phyloP scores from a whole-genome alignment of 2,113 vertebrate species.

The Cottus gobio region DNA sequence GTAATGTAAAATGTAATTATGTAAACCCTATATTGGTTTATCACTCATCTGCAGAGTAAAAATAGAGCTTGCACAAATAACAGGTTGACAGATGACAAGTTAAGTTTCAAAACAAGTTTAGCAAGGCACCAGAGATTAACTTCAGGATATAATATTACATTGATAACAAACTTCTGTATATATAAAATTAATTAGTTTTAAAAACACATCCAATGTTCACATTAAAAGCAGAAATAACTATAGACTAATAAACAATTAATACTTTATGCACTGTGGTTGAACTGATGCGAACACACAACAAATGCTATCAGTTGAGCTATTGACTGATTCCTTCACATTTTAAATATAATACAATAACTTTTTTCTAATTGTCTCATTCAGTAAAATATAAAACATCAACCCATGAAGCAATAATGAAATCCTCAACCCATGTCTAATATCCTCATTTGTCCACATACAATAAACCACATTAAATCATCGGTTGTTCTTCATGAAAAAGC shows the following conservation, averaged over 20 bases:
- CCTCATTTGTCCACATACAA: constrained; percentile 51
- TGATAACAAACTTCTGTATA: neutral
- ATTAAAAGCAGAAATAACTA: neutral
- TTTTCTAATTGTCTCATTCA: constrained; percentile 28
- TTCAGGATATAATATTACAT: neutral
- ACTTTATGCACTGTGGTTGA: neutral
- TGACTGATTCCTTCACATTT: neutral
- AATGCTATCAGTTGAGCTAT: constrained; percentile 7
- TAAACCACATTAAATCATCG: constrained; percentile 41
- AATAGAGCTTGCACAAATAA: constrained; percentile 10
- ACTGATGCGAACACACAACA: neutral
- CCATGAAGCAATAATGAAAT: constrained; percentile 42
- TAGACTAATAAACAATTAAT: neutral
- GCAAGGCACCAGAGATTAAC: neutral
- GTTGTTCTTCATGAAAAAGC: constrained; percentile 31
- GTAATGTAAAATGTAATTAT: neutral
- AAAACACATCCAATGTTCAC: neutral
- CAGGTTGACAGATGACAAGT: constrained; percentile 6
- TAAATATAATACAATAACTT: no score
- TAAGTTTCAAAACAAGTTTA: constrained; percentile 4
- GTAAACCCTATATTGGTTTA: neutral
- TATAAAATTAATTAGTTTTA: neutral
- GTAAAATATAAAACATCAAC: constrained; percentile 30
- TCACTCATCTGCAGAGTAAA: neutral
- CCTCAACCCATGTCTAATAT: constrained; percentile 62